These are phyloP conservation scores for Drosophila monieri DNA, from an alignment of 2,888 invertebrate species.

Conservation along the genomic window DNA sequence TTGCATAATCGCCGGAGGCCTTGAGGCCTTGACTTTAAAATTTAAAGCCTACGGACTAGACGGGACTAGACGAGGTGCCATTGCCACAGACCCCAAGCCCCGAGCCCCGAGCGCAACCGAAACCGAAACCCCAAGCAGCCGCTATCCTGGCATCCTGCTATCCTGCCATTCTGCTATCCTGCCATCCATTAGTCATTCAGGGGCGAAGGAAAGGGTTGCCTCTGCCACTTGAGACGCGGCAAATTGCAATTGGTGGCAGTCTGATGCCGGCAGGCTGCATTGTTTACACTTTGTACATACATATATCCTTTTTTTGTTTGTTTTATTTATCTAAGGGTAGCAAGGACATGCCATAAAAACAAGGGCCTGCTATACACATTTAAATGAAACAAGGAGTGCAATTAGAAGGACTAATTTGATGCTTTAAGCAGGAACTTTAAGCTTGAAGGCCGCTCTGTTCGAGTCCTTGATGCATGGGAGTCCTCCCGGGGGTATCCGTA, in stretches of 20 bases:
- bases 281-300: constrained; percentile 28
- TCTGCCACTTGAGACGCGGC: constrained; percentile 51
- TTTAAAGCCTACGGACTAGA: constrained; percentile 35
- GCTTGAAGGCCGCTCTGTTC: background rate
- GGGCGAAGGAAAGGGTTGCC: constrained; percentile 29
- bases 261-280: constrained; percentile 35
- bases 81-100: constrained; percentile 5
- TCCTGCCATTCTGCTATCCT: constrained; percentile 13
- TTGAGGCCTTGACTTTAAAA: constrained; percentile 13
- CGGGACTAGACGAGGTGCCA: constrained; percentile 25
- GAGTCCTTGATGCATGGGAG: background rate
- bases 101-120: constrained; percentile 7
- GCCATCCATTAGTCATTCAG: constrained; percentile 42
- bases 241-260: constrained; percentile 46
- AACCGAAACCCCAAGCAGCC: constrained; percentile 19
- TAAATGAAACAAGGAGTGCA: background rate
- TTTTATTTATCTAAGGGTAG: constrained; percentile 2
- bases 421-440: background rate
- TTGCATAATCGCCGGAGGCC: constrained; percentile 64
- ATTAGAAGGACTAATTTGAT: background rate
- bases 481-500: background rate
- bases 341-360: background rate
- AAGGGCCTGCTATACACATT: background rate
- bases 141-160: background rate
- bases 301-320: background rate